A percentile compares a stretch with the other conserved stretches of the same genome.
phyloP scores from a whole-genome alignment of 1,140 invertebrate genomes.

The Rhagoletis zephyria region DNA sequence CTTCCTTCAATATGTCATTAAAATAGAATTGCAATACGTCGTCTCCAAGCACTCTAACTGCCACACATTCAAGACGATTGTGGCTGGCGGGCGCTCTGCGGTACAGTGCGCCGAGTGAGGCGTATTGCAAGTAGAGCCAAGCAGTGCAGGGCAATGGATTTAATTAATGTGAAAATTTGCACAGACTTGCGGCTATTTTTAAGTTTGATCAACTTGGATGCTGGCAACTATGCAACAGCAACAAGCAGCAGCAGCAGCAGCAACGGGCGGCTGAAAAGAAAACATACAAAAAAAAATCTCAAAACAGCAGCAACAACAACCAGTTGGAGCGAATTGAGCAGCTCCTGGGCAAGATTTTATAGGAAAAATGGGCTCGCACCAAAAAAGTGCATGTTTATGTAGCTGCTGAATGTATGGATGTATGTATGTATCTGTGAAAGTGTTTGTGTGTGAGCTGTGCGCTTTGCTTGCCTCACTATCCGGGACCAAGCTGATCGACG shows the following conservation, averaged over 20 bases:
- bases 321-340: conserved; percentile 20
- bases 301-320: not conserved
- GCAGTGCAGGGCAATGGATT: conserved; percentile 36
- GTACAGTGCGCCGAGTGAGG: no score
- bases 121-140: not conserved
- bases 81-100: not conserved
- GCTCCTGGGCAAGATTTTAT: conserved; percentile 37
- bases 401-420: no score
- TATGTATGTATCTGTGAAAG: no score
- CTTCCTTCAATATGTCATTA: conserved; percentile 72
- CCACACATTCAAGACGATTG: conserved; percentile 8
- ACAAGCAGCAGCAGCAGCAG: not conserved
- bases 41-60: not conserved
- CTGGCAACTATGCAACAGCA: not conserved
- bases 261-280: not conserved
- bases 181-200: conserved; percentile 71
- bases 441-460: not conserved
- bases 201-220: conserved; percentile 62
- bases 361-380: conserved; percentile 8
- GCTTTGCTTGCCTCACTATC: not conserved
- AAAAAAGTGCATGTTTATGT: not conserved
- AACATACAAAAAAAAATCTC: not conserved
- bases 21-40: conserved; percentile 55
- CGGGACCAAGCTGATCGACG: not conserved
- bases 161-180: conserved; percentile 72